Evolutionary conservation across 2,888 invertebrate genomes (phyloP), one percentile per base, ranked within the genome.

Genomic region (Choristoneura rosaceana): DNA sequence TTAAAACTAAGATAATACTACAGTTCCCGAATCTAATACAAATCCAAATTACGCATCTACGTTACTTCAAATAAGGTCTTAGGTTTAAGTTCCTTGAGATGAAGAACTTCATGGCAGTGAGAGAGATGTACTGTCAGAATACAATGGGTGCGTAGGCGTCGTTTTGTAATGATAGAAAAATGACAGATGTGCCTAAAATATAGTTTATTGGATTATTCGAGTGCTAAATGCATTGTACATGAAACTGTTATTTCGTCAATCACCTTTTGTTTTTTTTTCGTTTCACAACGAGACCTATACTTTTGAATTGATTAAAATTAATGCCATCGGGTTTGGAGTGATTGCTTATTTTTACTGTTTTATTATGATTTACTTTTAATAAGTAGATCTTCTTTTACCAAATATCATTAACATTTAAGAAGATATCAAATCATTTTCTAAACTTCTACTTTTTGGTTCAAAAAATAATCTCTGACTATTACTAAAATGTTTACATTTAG

Each of bases 111-210:
- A 10, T 67, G 41, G 45, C 10, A 33, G 50, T 58, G 38, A 67
- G 62, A 63, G 41, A 71, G 61, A 77, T 79, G 74, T 80, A 81
- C 80, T 81, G 77, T 79, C 82, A 80, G 79, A 80, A 84, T 74
- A 90, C 90, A 90, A 90, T 89, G 80, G 81, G 14, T 74, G 82
- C 80, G 91, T 90, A 77, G 90, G 91, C 80, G 89, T 80, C 76
- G 77, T 83, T 85, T 84, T 83, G 87, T 87, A 88, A 87, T 83
- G 79, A 82, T 80, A 80, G 79, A 85, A 88, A 90, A 90, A 89
- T 87, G 83, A 81, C 87, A 87, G 76, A 68, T 58, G 82, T 78
- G 75, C 80, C 77, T 81, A 82, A 80, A 80, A 75, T 76, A 77
- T 76, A 75, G 76, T 78, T 79, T 83, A 81, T 77, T 76, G 78